These are phyloP conservation scores for Allygus modestus DNA, from an alignment of 2,888 invertebrate species.

Conservation along the genomic window DNA sequence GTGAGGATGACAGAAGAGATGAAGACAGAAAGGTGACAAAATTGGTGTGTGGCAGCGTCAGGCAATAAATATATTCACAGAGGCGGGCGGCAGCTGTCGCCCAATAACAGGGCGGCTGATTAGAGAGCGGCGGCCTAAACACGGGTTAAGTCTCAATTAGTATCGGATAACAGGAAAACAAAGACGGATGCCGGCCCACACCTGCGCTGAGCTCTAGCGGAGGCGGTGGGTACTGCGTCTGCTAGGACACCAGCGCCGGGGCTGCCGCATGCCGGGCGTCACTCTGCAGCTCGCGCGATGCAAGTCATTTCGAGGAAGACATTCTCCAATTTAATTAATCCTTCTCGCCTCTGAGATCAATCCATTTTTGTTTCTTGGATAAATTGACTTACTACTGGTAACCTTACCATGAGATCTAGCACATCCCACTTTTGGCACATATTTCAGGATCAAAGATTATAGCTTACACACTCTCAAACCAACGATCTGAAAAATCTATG, in stretches of 20 bases:
- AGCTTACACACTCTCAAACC: no score
- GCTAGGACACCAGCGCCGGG: not conserved
- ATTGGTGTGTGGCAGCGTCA: constrained; percentile 52
- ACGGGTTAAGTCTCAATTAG: constrained; percentile 58
- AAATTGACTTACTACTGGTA: no score
- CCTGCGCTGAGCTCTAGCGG: constrained; percentile 23
- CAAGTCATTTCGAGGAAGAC: no score
- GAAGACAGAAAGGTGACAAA: constrained; percentile 50
- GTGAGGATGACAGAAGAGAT: not conserved
- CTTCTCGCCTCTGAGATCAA: no score
- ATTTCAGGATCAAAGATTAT: no score
- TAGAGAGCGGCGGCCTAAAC: constrained; percentile 58
- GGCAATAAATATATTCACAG: constrained; percentile 41
- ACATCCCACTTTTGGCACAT: no score
- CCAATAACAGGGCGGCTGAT: constrained; percentile 55
- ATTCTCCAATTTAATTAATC: no score
- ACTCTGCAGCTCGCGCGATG: no score
- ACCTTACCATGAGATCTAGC: no score
- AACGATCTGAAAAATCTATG: no score
- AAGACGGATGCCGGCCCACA: constrained; percentile 57
- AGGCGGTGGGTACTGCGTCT: not conserved
- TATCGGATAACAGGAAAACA: constrained; percentile 56
- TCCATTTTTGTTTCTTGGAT: no score
- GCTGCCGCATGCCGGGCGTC: no score
- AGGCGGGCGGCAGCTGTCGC: constrained; percentile 42